phyloP scores from a whole-genome alignment of 2,113 vertebrate genomes.

The Xyliphius kryptos region DNA sequence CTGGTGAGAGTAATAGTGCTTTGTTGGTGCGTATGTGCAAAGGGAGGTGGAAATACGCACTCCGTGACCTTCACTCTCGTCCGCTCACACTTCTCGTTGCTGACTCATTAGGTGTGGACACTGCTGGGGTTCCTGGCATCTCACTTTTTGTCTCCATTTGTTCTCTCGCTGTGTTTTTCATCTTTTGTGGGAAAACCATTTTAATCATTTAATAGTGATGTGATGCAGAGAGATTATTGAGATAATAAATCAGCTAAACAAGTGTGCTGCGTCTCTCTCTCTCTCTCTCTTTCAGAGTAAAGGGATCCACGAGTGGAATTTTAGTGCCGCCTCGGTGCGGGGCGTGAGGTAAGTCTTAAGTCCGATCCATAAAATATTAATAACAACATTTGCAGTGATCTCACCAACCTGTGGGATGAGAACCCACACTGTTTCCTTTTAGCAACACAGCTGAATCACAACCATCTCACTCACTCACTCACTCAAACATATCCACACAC shows the following conservation, averaged over 20 bases:
- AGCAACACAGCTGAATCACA: not conserved
- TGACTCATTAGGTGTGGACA: slow-evolving; percentile 15
- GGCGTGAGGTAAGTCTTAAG: slow-evolving; percentile 71
- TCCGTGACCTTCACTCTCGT: not conserved
- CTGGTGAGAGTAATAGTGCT: not conserved
- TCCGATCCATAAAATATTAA: not conserved
- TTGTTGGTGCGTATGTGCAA: not conserved
- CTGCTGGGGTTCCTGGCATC: not conserved
- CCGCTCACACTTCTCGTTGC: slow-evolving; percentile 2
- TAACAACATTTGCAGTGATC: not conserved
- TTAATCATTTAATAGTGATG: too few species aligned
- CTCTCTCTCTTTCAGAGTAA: slow-evolving; percentile 62
- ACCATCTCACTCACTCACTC: too few species aligned
- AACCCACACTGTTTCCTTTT: not conserved
- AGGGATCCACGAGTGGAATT: slow-evolving; percentile 96
- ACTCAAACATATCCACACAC: too few species aligned
- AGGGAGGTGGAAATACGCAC: slow-evolving; percentile 1
- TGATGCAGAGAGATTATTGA: too few species aligned
- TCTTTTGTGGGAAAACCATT: not conserved
- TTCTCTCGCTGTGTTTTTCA: not conserved
- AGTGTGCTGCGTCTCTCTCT: not conserved
- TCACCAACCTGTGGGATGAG: slow-evolving; percentile 2
- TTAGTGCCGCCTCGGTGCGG: slow-evolving; percentile 80
- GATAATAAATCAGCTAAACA: too few species aligned
- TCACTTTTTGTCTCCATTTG: not conserved